Evolutionary conservation across 2,888 invertebrate species (phyloP), one percentile per base, ranked within the genome.

Genomic region (Gari tellinella): DNA sequence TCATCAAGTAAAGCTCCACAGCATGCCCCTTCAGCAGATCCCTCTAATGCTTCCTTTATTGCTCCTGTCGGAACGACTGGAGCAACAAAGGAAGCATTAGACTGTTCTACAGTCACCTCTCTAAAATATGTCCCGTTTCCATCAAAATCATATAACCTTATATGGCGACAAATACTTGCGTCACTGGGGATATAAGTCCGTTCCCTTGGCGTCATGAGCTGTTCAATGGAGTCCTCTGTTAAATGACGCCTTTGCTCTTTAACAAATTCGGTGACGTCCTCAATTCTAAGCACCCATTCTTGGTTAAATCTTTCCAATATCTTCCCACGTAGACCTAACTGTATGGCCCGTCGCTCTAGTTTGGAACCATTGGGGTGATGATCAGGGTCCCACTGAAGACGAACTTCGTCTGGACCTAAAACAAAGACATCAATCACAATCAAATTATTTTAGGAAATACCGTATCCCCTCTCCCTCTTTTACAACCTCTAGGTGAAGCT

Each of bases 331-430:
- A 89, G 64, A 14, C 89, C 88, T 1, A 89, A 77, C 57, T 89
- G 89, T 55, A 89, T 82, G 7, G 89, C 88, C 43, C 85, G 75
- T 49, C 89, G 61, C 0, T 56, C 51, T 12, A 55, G 31, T 46
- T 85, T 85, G 2, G 37, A 56, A 14, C 81, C 81, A 7, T 51
- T 60, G 5, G 89, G 89, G 26, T 58, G 37, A 53, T 89, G 89
- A 49, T 89, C 89, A 2, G 89, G 88, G 64, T 88, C 88, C 88
- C 88, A 88, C 63, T 88, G 87, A 3, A 88, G 69, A 15, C 87
- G 72, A 4, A 88, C 86, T 23, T 66, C 48, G 41, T 73, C 77
- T 62, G 31, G 4, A 49, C 43, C 31, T 31, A 10, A 7, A 31
- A 31, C 31, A 31, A 31, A 31, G n/a, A 31, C 31, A 31, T 7